A percentile compares a stretch with the other conserved stretches of the same genome.
Evolutionary conservation across 2,113 vertebrate species (phyloP).

Genomic region (Crotalus viridis): DNA sequence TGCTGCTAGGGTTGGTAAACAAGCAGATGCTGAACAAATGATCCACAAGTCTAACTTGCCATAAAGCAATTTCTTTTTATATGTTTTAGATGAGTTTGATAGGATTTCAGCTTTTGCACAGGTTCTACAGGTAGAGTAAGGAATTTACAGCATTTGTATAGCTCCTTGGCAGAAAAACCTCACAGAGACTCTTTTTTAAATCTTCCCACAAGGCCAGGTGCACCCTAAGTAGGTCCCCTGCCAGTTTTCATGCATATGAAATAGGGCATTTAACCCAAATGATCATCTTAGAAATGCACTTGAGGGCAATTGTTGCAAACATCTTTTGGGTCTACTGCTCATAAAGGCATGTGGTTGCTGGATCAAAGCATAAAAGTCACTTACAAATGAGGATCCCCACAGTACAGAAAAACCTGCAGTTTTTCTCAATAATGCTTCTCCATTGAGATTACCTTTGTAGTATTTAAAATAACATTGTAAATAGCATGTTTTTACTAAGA

Average conservation of each 20-base stretch:
- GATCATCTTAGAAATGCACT: slow-evolving; percentile 1
- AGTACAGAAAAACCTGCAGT: background rate
- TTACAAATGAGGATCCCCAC: background rate
- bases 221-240: background rate
- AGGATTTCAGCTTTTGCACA: background rate
- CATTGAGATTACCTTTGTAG: background rate
- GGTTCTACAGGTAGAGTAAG: background rate
- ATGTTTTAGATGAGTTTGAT: background rate
- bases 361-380: slow-evolving; percentile 12
- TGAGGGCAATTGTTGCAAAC: background rate
- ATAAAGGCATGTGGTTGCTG: background rate
- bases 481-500: background rate
- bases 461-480: slow-evolving; percentile 2
- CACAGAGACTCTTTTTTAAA: background rate
- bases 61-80: background rate
- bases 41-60: background rate
- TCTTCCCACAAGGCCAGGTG: background rate
- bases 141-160: slow-evolving; percentile 46
- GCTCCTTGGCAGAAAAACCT: slow-evolving; percentile 7
- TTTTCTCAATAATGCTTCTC: background rate
- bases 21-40: background rate
- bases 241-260: background rate
- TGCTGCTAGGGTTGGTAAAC: background rate
- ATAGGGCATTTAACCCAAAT: slow-evolving; percentile 11
- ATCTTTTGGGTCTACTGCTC: background rate